Percentiles rank a stretch among this genome's conserved stretches.
These are phyloP conservation scores for Leptopilina clavipes DNA, from an alignment of 1,140 invertebrate genomes.

Conservation along the genomic window DNA sequence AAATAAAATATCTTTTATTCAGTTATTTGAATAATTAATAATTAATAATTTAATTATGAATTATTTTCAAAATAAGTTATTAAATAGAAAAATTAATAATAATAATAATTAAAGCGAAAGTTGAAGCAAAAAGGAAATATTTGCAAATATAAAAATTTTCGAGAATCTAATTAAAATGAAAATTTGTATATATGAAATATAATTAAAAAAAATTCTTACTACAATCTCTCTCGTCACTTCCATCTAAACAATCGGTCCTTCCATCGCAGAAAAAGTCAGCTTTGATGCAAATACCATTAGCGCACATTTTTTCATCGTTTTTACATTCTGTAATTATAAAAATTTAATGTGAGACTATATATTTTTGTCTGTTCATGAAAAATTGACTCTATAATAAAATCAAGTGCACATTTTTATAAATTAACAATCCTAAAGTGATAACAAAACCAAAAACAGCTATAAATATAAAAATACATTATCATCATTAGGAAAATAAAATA, in stretches of 20 bases:
- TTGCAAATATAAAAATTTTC: slow-evolving; percentile 37
- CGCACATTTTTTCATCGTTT: slow-evolving; percentile 77
- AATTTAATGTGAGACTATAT: not conserved
- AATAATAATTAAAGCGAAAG: too few species aligned
- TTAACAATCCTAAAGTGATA: not conserved
- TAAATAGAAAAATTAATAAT: too few species aligned
- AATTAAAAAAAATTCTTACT: slow-evolving; percentile 75
- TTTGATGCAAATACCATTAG: slow-evolving; percentile 77
- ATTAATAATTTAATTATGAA: too few species aligned
- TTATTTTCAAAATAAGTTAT: too few species aligned
- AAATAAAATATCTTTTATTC: too few species aligned
- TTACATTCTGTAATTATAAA: slow-evolving; percentile 69
- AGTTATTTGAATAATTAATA: too few species aligned
- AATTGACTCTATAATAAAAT: not conserved
- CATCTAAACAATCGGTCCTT: slow-evolving; percentile 81
- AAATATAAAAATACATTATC: too few species aligned
- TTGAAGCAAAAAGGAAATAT: too few species aligned
- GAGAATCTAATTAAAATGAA: slow-evolving; percentile 12
- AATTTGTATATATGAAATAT: slow-evolving; percentile 7
- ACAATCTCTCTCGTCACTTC: slow-evolving; percentile 82
- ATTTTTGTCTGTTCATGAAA: not conserved
- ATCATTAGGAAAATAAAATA: too few species aligned
- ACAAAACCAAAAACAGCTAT: too few species aligned
- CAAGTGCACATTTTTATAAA: not conserved
- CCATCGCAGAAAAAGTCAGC: slow-evolving; percentile 76